A percentile compares a stretch with the other conserved stretches of the same genome.
Conservation (phyloP, 1,140 invertebrate species). For the Aphis craccivora region DNA sequence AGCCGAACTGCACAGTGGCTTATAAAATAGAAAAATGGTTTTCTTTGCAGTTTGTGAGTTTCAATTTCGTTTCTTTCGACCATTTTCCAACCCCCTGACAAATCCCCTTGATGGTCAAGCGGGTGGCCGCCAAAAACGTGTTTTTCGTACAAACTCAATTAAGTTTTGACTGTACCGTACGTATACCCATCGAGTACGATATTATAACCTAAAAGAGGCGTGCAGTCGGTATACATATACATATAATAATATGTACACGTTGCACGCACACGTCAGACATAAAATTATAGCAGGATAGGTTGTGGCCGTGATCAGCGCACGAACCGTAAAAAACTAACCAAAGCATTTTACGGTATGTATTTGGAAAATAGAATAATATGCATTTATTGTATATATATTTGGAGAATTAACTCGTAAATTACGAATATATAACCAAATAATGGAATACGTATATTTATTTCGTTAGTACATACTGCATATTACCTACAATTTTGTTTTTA, state of each 20-base stretch:
- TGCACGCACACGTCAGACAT: not conserved
- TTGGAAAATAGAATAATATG: no score
- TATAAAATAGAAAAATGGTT: not conserved
- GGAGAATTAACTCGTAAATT: not conserved
- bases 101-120: not conserved
- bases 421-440: not conserved
- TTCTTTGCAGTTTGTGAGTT: not conserved
- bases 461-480: not conserved
- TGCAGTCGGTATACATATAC: not conserved
- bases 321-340: not conserved
- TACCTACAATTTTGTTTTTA: not conserved
- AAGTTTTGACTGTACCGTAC: not conserved
- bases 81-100: not conserved
- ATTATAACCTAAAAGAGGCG: not conserved
- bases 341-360: not conserved
- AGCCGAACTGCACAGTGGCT: not conserved
- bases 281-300: not conserved
- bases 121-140: not conserved
- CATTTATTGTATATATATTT: no score
- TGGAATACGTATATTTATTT: not conserved
- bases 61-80: not conserved
- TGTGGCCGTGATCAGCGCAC: not conserved
- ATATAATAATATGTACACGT: not conserved
- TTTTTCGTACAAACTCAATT: constrained; percentile 25
- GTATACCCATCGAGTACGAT: not conserved